A percentile compares a stretch with the other conserved stretches of the same genome.
phyloP scores from a whole-genome alignment of 2,888 invertebrate species.

The Ypsolopha sequella region DNA sequence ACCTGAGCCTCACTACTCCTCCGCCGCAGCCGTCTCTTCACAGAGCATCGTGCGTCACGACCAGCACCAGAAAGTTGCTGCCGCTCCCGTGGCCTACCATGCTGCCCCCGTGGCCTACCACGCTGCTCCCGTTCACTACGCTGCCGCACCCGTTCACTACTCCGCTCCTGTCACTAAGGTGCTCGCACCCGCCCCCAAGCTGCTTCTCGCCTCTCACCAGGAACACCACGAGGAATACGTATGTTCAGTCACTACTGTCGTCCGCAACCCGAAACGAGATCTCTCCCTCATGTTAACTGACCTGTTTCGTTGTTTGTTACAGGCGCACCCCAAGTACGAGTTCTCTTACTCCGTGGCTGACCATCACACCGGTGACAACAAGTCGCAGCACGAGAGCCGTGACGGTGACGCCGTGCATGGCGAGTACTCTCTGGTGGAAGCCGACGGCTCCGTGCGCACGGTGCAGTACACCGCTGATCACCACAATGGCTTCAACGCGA shows the following conservation, averaged over 20 bases:
- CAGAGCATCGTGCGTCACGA: too few relatives aligned
- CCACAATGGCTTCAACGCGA: slow-evolving; percentile 53
- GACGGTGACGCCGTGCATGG: slow-evolving; percentile 22
- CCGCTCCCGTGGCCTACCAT: slow-evolving; percentile 16
- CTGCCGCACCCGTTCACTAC: slow-evolving; percentile 16
- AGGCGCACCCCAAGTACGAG: slow-evolving; percentile 60
- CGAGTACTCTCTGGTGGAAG: slow-evolving; percentile 64
- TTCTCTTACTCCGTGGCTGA: slow-evolving; percentile 69
- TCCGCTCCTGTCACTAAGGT: slow-evolving; percentile 17
- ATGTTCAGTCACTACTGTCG: not conserved
- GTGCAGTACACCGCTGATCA: slow-evolving; percentile 68
- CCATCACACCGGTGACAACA: slow-evolving; percentile 47
- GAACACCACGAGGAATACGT: too few relatives aligned
- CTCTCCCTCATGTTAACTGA: not conserved
- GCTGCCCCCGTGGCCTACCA: slow-evolving; percentile 6
- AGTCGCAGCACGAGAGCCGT: slow-evolving; percentile 9
- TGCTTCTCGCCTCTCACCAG: too few relatives aligned
- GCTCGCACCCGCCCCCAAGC: not conserved
- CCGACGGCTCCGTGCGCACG: slow-evolving; percentile 64
- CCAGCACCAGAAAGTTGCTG: too few relatives aligned
- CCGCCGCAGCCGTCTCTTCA: too few relatives aligned
- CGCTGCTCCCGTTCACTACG: slow-evolving; percentile 5
- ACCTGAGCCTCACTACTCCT: too few relatives aligned
- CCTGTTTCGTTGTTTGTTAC: slow-evolving; percentile 4
- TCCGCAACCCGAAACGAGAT: too few relatives aligned